phyloP scores from a whole-genome alignment of 2,888 invertebrate genomes.

The Rhaphigaster nebulosa region DNA sequence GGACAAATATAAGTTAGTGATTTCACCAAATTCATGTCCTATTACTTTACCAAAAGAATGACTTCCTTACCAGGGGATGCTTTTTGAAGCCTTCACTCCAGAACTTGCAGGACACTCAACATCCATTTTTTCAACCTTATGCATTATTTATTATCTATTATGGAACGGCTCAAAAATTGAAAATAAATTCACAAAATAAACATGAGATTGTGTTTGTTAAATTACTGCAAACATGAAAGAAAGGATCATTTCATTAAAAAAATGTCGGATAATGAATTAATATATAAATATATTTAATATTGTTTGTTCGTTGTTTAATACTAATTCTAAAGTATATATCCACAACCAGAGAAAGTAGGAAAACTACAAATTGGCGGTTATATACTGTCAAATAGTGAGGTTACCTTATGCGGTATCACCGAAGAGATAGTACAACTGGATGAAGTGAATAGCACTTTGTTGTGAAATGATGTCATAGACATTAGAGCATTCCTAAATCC shows the following conservation, averaged over 20 bases:
- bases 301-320: neutral
- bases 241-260: neutral
- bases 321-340: neutral
- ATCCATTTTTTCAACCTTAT: conserved; percentile 60
- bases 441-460: too few relatives aligned
- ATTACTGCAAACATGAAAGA: neutral
- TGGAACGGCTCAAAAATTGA: neutral
- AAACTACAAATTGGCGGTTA: neutral
- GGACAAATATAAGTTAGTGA: neutral
- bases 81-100: conserved; percentile 48
- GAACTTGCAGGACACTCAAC: conserved; percentile 50
- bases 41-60: neutral
- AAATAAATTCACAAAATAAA: neutral
- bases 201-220: too few relatives aligned
- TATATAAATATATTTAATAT: neutral
- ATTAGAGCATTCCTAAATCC: too few relatives aligned
- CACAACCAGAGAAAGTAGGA: neutral
- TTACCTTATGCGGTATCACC: neutral
- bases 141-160: neutral
- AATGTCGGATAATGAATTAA: neutral
- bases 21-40: neutral
- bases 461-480: too few relatives aligned
- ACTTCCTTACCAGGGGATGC: conserved; percentile 55
- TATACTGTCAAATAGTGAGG: neutral
- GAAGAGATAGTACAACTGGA: neutral